Base-by-base conservation (phyloP, 1,140 invertebrate species). In the Monomorium pharaonis region DNA sequence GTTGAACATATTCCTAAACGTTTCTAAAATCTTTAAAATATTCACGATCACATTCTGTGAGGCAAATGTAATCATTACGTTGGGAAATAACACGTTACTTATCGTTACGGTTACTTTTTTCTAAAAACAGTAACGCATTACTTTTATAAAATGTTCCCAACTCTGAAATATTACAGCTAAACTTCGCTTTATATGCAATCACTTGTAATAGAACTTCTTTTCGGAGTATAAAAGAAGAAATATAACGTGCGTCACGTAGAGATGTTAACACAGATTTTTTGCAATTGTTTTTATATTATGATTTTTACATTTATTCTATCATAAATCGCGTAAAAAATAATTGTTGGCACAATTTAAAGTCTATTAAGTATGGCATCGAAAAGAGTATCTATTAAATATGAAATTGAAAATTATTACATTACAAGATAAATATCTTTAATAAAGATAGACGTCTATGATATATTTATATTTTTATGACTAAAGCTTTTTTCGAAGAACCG, bases 21-120 rank as follows among this genome's bases (percentile, higher is more conserved):
- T 12, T n/a, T n/a, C 21, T 58, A 58, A 14, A 16, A 37, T 54
- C 27, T 70, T 10, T 62, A 51, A 44, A 49, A 51, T 24, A 44
- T 65, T 33, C 21, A 24, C 24, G n/a, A 67, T 67, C 30, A 78
- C 76, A 78, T 63, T 81, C 16, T n/a, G 33, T 69, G 30, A 54
- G 16, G 49, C 21, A 42, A 16, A 30, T 42, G 16, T 69, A 65
- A 27, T 54, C 27, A 56, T 24, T 18, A 44, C 54, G 37, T 37
- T 37, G 37, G 37, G 37, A 37, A 37, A 37, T 37, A n/a, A 37
- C 37, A 7, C 37, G 3, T 37, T 3, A 37, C 37, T 37, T 37
- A 37, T 37, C 37, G 37, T 37, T 37, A 37, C n/a, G n/a, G n/a
- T n/a, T n/a, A n/a, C n/a, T n/a, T n/a, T n/a, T n/a, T n/a, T n/a